Conservation (phyloP, 2,888 invertebrate species). For the Tridacna gigas region DNA sequence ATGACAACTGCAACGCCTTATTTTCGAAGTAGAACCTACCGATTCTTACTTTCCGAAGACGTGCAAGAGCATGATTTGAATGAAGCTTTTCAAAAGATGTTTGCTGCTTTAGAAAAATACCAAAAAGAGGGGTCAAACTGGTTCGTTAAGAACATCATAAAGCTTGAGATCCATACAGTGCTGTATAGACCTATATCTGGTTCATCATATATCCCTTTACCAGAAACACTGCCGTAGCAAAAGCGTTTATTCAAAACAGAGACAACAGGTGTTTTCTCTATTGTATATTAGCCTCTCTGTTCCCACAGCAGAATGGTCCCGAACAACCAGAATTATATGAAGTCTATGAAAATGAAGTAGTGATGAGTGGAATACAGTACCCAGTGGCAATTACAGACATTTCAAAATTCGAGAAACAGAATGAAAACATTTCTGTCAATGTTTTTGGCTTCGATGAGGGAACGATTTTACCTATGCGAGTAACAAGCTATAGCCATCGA, state of each 20-base stretch:
- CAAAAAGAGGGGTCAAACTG: slow-evolving; percentile 48
- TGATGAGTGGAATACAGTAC: slow-evolving; percentile 50
- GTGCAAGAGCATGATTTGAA: slow-evolving; percentile 40
- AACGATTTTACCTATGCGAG: slow-evolving; percentile 45
- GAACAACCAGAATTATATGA: slow-evolving; percentile 37
- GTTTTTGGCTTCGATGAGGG: slow-evolving; percentile 58
- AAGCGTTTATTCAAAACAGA: slow-evolving; percentile 41
- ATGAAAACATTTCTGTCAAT: slow-evolving; percentile 47
- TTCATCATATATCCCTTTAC: slow-evolving; percentile 47
- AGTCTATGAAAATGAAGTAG: slow-evolving; percentile 37
- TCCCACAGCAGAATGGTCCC: slow-evolving; percentile 32
- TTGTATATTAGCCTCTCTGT: slow-evolving; percentile 48
- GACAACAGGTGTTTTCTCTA: slow-evolving; percentile 56
- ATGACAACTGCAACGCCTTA: slow-evolving; percentile 20
- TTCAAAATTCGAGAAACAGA: slow-evolving; percentile 39
- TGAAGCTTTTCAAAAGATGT: slow-evolving; percentile 49
- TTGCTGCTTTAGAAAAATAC: slow-evolving; percentile 48
- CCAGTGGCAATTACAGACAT: no score
- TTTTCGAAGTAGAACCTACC: slow-evolving; percentile 39
- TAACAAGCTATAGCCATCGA: slow-evolving; percentile 29
- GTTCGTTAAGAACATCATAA: slow-evolving; percentile 46
- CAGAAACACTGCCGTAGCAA: slow-evolving; percentile 3
- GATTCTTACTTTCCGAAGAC: slow-evolving; percentile 17
- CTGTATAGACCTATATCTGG: slow-evolving; percentile 52
- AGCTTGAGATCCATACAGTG: slow-evolving; percentile 41